Evolutionary conservation across 37 sponge, comb jelly and placozoan species (phyloP), one percentile per base, ranked within the genome.

Genomic region (Ianthella basta): DNA sequence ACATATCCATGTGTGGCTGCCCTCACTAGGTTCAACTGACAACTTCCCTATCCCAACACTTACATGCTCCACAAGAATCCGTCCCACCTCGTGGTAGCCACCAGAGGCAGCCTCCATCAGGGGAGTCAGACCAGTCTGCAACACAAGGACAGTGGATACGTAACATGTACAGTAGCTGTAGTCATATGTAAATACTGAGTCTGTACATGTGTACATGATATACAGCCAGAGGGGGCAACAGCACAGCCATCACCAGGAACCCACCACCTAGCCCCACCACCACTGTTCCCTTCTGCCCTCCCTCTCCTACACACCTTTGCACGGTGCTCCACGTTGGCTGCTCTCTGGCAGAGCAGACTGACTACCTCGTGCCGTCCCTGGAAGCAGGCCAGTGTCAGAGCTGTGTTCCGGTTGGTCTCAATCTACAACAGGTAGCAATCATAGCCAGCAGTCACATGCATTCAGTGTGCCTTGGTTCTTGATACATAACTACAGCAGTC

Each of bases 31-130:
- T 10, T 8, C 50, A 44, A 44, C 50, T 3, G 50, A 44, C 50
- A 44, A 8, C 13, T 34, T 29, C 63, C 3, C 32, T 60, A 81
- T 39, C 19, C 1, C n/a, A n/a, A n/a, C n/a, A 55, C 75, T 15
- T 61, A 89, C 89, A 59, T 85, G 85, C 10, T 66, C 81, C 35
- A 96, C 83, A n/a, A 96, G 91, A 32, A 96, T 90, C 56, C 83
- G 81, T 24, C 96, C 96, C 23, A 96, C 96, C 55, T 96, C 96
- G 67, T 90, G 87, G 85, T 93, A 93, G 57, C 96, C 96, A 30
- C 96, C 96, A 34, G 93, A 93, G 39, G 96, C 96, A 44, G 96
- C 96, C 78, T 96, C 96, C 96, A 96, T 96, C 25, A 96, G 90
- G 21, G 96, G 96, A 40, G 96, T 96, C 67, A 96, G 77, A 24